A percentile compares a stretch with the other conserved stretches of the same genome.
Evolutionary conservation across 2,797 vertebrate species (phyloP).

Genomic region (Takifugu rubripes): DNA sequence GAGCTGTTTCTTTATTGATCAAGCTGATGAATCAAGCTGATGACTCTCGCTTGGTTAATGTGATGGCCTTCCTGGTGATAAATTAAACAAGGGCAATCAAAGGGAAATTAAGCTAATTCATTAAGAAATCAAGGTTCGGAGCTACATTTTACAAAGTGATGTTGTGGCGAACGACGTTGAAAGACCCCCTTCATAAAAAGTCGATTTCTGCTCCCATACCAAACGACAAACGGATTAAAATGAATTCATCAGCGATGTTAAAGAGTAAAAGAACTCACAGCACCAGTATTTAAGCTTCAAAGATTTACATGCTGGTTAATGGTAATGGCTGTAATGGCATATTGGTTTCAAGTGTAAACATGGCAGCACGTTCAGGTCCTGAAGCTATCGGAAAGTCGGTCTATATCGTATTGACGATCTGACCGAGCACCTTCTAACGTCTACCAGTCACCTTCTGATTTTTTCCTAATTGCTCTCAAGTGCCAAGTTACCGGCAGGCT

Average conservation of each 20-base stretch:
- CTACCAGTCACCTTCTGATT: slow-evolving; percentile 68
- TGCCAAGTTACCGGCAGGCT: slow-evolving; percentile 62
- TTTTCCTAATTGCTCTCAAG: slow-evolving; percentile 71
- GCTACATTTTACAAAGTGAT: too few relatives aligned
- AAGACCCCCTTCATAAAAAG: too few relatives aligned
- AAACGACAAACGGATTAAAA: too few relatives aligned
- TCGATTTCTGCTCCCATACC: too few relatives aligned
- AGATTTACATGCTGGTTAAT: slow-evolving; percentile 6
- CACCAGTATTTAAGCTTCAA: too few relatives aligned
- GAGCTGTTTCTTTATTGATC: slow-evolving; percentile 47
- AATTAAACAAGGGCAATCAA: slow-evolving; percentile 32
- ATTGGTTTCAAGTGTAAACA: slow-evolving; percentile 38
- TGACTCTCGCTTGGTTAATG: slow-evolving; percentile 43
- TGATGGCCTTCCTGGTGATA: slow-evolving; percentile 36
- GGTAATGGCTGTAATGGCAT: slow-evolving; percentile 9
- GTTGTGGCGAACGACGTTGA: too few relatives aligned
- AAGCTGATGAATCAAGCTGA: slow-evolving; percentile 43
- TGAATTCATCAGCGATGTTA: too few relatives aligned
- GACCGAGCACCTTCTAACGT: slow-evolving; percentile 33
- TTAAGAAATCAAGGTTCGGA: slow-evolving; percentile 18
- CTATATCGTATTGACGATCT: slow-evolving; percentile 62
- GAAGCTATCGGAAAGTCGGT: slow-evolving; percentile 30
- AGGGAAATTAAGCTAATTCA: slow-evolving; percentile 20
- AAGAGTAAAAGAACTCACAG: too few relatives aligned
- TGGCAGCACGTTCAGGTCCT: slow-evolving; percentile 11